Base-by-base conservation (phyloP, 2,113 vertebrate species). In the Pelecanoides urinatrix region DNA sequence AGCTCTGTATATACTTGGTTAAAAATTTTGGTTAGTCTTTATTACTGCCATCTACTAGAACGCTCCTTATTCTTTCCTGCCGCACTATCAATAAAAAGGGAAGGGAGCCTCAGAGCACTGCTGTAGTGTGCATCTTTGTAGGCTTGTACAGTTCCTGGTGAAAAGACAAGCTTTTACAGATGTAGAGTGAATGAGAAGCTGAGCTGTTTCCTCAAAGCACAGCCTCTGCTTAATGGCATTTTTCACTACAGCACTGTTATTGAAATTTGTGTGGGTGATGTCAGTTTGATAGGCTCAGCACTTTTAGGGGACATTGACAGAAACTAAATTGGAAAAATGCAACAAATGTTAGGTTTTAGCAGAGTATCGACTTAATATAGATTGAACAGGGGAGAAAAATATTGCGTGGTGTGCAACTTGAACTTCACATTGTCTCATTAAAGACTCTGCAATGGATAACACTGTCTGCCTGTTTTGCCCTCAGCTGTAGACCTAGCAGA, bases 281-380 rank as follows among this genome's bases (percentile, higher is more conserved):
- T 80, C n/a, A n/a, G 81, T 95, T 96, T 96, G 97, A 98, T 95
- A 91, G 76, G 93, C 96, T 98, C 98, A 97, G 97, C 98, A 96
- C 95, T 98, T 98, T 96, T 77, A 97, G 96, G 96, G 92, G 94
- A 83, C 97, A 97, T 97, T 88, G 97, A 98, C 97, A 98, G 97
- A 96, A 96, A 96, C 72, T 83, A 98, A 98, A 97, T 98, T 98
- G 98, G 95, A 98, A 98, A 96, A 98, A 98, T 91, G 96, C 97
- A 97, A 83, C 96, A 92, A 98, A 98, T 97, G 97, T 95, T 89
- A 80, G 97, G 94, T 95, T 98, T 96, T 95, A 97, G 98, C 71
- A 40, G 97, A 90, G 81, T 97, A 98, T 97, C 13, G 97, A 98
- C 97, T 97, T 96, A 92, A 97, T 97, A 98, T 97, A 97, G 98